A percentile compares a stretch with the other conserved stretches of the same genome.
These are phyloP conservation scores for Mohoua ochrocephala DNA, from an alignment of 2,113 vertebrate species.

Conservation along the genomic window DNA sequence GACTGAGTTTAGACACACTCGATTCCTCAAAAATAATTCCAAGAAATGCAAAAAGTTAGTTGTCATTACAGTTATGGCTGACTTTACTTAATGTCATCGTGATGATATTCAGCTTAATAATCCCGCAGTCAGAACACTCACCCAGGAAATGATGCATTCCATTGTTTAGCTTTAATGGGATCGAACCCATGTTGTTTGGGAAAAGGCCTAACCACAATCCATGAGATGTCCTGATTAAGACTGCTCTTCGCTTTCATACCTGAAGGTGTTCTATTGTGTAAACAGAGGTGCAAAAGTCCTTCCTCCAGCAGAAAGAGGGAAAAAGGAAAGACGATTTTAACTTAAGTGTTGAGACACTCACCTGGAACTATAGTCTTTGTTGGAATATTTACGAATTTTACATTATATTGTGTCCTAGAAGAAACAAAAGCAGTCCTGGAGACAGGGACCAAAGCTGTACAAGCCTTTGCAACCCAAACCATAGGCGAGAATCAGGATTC, in stretches of 20 bases:
- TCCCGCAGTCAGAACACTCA: fast-evolving
- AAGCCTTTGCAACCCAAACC: not conserved
- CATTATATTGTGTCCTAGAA: not conserved
- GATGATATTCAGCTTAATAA: not conserved
- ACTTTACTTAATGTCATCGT: not conserved
- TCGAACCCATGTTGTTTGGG: not conserved
- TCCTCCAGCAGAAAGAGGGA: not conserved
- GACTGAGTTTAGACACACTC: not conserved
- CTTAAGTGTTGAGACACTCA: not conserved
- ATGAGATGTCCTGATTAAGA: not conserved
- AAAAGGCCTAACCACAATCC: not conserved
- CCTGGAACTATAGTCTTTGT: not conserved
- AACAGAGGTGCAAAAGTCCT: not conserved
- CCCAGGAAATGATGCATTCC: not conserved
- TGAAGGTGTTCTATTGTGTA: not conserved
- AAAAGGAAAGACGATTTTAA: not conserved
- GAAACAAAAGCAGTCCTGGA: not conserved
- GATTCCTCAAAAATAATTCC: not conserved
- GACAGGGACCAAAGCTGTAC: not conserved
- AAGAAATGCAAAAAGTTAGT: not conserved
- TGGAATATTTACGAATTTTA: not conserved
- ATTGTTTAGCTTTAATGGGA: not conserved
- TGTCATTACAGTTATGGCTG: not conserved
- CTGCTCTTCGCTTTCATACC: not conserved
- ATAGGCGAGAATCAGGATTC: fast-evolving